phyloP scores from a whole-genome alignment of 2,888 invertebrate species.

The Strigamia maritima region DNA sequence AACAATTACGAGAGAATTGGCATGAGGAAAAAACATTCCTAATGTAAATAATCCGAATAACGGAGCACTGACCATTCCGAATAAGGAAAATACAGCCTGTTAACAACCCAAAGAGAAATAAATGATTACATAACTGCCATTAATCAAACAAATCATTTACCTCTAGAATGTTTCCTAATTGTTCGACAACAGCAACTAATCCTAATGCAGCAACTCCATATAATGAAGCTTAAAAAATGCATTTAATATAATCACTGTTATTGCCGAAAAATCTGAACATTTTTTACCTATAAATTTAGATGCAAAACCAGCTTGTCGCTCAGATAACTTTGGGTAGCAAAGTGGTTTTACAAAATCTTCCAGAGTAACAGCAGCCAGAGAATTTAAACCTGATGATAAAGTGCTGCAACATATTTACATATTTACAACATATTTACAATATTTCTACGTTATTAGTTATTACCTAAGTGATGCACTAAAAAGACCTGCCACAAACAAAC shows the following conservation, averaged over 20 bases:
- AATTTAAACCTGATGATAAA: background rate
- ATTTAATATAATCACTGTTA: too few species aligned
- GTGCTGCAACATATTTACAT: background rate
- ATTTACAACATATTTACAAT: too few species aligned
- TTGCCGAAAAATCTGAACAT: too few species aligned
- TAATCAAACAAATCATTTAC: constrained; percentile 54
- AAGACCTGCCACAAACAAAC: constrained; percentile 85
- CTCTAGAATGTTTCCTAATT: constrained; percentile 82
- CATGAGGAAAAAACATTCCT: background rate
- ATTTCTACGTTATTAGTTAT: too few species aligned
- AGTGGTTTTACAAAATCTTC: background rate
- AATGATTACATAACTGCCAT: background rate
- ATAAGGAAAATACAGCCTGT: background rate
- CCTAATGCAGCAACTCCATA: constrained; percentile 74
- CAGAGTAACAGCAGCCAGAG: background rate
- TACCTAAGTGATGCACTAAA: constrained; percentile 81
- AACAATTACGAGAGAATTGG: background rate
- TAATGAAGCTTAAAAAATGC: constrained; percentile 56
- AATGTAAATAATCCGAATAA: background rate
- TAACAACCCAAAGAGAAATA: constrained; percentile 54
- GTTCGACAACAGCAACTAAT: constrained; percentile 80
- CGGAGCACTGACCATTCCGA: background rate
- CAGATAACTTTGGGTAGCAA: background rate
- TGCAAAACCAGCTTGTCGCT: constrained; percentile 69
- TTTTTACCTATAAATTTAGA: constrained; percentile 67